A percentile compares a stretch with the other conserved stretches of the same genome.
These are phyloP conservation scores for Phaetusa simplex DNA, from an alignment of 2,113 vertebrate genomes.

Conservation along the genomic window DNA sequence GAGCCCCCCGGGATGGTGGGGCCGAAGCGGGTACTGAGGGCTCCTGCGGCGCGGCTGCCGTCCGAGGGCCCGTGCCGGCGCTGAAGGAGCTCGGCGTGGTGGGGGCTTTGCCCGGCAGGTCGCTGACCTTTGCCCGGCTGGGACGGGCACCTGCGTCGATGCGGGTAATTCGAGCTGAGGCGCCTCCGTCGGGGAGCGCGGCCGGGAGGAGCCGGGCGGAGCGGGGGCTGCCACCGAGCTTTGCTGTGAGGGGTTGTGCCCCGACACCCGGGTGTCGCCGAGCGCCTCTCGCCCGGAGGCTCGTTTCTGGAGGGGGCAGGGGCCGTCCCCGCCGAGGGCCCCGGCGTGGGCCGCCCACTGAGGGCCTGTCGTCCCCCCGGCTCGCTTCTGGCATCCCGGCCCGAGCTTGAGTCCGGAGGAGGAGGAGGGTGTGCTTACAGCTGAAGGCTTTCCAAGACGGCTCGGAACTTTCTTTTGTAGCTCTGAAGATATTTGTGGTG, in stretches of 20 bases:
- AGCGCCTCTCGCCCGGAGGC: background rate
- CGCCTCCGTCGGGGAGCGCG: background rate
- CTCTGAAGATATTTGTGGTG: background rate
- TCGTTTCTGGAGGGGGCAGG: background rate
- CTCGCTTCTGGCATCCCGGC: background rate
- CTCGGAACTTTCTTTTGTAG: background rate
- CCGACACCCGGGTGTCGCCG: background rate
- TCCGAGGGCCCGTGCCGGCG: background rate
- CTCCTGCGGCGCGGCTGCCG: background rate
- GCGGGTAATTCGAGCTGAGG: background rate
- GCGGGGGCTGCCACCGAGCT: background rate
- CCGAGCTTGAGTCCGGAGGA: background rate
- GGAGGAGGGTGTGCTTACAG: background rate
- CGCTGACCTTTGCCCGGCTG: background rate
- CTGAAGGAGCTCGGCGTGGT: background rate
- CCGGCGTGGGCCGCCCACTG: background rate
- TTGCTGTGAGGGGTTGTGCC: background rate
- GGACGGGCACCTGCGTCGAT: background rate
- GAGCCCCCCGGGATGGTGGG: background rate
- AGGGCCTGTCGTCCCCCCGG: background rate
- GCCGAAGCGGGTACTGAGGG: background rate
- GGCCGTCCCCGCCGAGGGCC: background rate
- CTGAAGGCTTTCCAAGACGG: background rate
- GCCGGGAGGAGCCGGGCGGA: background rate
- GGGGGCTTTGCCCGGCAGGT: too few relatives aligned